phyloP scores from a whole-genome alignment of 2,797 vertebrate species.

The Eurystomus glaucurus region DNA sequence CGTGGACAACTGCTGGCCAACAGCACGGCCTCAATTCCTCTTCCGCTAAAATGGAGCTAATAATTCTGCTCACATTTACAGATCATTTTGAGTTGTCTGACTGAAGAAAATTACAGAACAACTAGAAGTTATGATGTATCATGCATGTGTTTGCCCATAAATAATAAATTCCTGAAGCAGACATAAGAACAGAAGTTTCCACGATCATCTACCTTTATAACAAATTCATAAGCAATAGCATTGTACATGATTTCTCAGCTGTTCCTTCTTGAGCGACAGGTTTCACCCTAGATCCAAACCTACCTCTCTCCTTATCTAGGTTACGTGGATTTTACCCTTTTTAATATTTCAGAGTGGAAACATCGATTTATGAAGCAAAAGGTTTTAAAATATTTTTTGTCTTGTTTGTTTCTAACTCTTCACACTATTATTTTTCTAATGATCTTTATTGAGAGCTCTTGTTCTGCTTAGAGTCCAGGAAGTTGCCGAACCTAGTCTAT shows the following conservation, averaged over 20 bases:
- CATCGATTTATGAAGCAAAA: background rate
- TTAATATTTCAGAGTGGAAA: background rate
- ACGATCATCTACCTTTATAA: constrained; percentile 36
- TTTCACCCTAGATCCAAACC: background rate
- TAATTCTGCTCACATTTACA: constrained; percentile 21
- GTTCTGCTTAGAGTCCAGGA: background rate
- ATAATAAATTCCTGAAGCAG: constrained; percentile 62
- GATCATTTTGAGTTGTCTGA: constrained; percentile 46
- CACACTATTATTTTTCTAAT: background rate
- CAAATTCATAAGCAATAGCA: constrained; percentile 63
- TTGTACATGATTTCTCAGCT: constrained; percentile 9
- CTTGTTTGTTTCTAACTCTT: background rate
- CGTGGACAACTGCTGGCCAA: background rate
- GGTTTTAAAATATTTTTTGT: fast-evolving
- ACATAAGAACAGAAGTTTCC: constrained; percentile 30
- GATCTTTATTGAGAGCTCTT: background rate
- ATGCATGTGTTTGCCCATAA: constrained; percentile 64
- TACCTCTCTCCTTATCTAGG: background rate
- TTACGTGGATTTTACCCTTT: background rate
- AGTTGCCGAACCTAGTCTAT: background rate
- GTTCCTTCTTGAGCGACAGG: background rate
- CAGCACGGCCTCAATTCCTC: background rate
- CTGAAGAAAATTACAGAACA: constrained; percentile 12
- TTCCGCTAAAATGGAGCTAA: background rate
- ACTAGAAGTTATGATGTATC: constrained; percentile 64